Base-by-base conservation (phyloP, 2,797 vertebrate genomes). In the Sebastes hopkinsi region DNA sequence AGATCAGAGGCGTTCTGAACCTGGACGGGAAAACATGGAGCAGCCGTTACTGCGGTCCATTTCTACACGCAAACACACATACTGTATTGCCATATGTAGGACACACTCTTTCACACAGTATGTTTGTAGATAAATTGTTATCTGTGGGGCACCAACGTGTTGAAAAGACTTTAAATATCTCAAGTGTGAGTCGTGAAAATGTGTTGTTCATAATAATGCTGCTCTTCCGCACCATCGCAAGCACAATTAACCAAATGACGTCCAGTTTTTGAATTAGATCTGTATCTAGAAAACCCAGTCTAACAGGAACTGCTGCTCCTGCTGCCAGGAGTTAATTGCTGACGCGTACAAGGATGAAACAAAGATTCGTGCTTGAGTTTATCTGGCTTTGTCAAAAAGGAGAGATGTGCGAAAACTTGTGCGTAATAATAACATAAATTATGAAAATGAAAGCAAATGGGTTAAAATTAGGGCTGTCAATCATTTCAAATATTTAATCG, bases 1-100 rank as follows among this genome's bases (percentile, higher is more conserved):
- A 99, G 91, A 90, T 99, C 97, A n/a, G 96, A 97, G 0, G 98
- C 97, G 3, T 99, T 99, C 84, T 99, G 97, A 30, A 99, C 97
- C 98, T 99, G 88, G 23, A 89, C 20, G 69, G 14, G 20, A 18
- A 78, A 87, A 84, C 25, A 83, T 1, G 8, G 27, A 67, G 30
- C 12, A 46, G 25, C 3, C 0, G 1, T 90, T 72, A 87, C 18
- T n/a, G 8, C 1, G 2, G 5, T 4, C 3, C 67, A 66, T 14
- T 5, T 59, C 1, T 13, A 64, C 65, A 68, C 1, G 2, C 5
- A 74, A 8, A 56, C 25, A 42, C 20, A 20, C 22, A 30, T 12
- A 34, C 18, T 14, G 16, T 3, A 14, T 12, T 30, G 29, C 13
- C 10, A 46, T 4, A 20, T 12, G 5, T 10, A 22, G 3, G 14